Percentiles rank a stretch among this genome's conserved stretches.
Conservation (phyloP, 2,888 invertebrate genomes). For the Heliconius aoede region DNA sequence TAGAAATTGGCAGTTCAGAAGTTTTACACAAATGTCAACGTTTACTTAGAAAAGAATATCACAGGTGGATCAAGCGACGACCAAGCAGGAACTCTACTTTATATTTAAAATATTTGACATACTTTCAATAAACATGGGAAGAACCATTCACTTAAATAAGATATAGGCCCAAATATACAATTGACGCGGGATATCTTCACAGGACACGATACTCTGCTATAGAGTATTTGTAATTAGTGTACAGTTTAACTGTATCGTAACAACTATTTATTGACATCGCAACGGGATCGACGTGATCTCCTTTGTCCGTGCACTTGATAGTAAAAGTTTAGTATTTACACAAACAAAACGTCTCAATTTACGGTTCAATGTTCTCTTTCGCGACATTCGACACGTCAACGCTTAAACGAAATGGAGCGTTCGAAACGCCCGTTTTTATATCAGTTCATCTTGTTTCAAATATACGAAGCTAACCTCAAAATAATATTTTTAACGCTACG, state of each 20-base stretch:
- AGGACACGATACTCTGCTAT: constrained; percentile 62
- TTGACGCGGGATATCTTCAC: constrained; percentile 74
- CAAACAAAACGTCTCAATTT: constrained; percentile 82
- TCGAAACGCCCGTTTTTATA: constrained; percentile 56
- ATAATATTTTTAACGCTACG: constrained; percentile 79
- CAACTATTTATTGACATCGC: constrained; percentile 65
- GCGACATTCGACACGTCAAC: constrained; percentile 79
- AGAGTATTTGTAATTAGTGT: constrained; percentile 57
- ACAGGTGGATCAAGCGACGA: constrained; percentile 79
- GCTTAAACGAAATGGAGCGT: constrained; percentile 58
- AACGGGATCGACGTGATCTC: constrained; percentile 67
- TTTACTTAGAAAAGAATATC: constrained; percentile 68
- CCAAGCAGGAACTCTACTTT: constrained; percentile 79
- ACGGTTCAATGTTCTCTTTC: constrained; percentile 75
- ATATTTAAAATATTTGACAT: constrained; percentile 60
- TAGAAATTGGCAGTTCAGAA: constrained; percentile 67
- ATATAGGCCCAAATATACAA: constrained; percentile 66
- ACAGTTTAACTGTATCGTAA: constrained; percentile 58
- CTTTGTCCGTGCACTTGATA: constrained; percentile 83
- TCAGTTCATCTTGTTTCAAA: constrained; percentile 65
- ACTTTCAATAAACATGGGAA: constrained; percentile 47
- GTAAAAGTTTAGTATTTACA: constrained; percentile 82
- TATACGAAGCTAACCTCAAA: constrained; percentile 78
- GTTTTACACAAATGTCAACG: constrained; percentile 64
- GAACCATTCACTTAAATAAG: constrained; percentile 56